Conservation (phyloP, 2,113 vertebrate genomes). For the Aepyceros melampus region DNA sequence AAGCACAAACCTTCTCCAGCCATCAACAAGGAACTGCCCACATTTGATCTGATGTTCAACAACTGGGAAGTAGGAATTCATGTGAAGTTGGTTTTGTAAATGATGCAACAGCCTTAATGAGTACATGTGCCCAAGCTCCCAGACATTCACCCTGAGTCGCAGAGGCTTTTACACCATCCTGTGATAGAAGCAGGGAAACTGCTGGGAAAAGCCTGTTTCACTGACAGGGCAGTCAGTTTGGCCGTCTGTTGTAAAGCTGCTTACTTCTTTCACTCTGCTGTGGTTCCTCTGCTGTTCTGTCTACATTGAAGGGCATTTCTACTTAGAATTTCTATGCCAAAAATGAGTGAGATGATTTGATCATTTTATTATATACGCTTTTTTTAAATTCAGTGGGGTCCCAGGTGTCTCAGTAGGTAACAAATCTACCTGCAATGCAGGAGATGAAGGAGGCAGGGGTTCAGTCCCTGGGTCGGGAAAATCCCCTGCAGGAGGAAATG, state of each 20-base stretch:
- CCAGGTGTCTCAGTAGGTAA: background rate
- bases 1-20: background rate
- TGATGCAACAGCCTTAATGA: background rate
- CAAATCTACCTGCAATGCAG: background rate
- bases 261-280: background rate
- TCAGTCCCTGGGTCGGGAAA: background rate
- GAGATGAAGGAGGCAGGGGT: background rate
- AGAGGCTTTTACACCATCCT: background rate
- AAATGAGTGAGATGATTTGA: background rate
- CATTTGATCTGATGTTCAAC: background rate
- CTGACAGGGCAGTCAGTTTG: rapidly evolving
- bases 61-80: background rate
- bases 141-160: background rate
- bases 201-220: background rate
- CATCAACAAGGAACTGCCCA: background rate
- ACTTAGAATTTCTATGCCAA: background rate
- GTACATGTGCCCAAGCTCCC: background rate
- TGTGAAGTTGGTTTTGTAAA: background rate
- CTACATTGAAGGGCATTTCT: background rate
- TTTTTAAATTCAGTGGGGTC: background rate
- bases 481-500: background rate
- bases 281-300: background rate
- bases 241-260: background rate
- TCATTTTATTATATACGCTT: background rate
- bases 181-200: background rate